Percentiles rank a stretch among this genome's conserved stretches.
phyloP scores from a whole-genome alignment of 2,797 vertebrate genomes.

The Danio aesculapii region DNA sequence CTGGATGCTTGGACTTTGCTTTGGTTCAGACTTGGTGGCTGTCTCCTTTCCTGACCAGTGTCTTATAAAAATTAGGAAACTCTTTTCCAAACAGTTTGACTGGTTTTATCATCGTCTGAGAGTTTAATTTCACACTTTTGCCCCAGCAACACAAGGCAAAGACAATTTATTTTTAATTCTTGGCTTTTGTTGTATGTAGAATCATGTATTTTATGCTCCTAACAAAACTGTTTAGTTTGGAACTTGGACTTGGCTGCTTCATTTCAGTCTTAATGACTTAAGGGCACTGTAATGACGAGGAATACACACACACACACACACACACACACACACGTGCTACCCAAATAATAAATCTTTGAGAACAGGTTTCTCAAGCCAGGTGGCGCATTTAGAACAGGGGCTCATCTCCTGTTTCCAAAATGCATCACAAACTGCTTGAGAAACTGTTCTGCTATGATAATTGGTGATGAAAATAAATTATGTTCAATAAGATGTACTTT shows the following conservation, averaged over 20 bases:
- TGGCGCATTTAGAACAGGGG: too few relatives aligned
- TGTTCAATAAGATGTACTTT: too few relatives aligned
- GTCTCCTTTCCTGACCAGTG: conserved; percentile 21
- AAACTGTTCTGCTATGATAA: too few relatives aligned
- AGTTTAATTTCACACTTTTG: conserved; percentile 5
- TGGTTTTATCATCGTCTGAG: conserved; percentile 16
- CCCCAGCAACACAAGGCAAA: neutral
- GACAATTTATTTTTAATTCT: neutral
- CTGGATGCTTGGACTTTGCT: conserved; percentile 15
- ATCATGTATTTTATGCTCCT: neutral
- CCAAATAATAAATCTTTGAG: too few relatives aligned
- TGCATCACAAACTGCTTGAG: too few relatives aligned
- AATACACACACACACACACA: too few relatives aligned
- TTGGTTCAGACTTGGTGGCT: conserved; percentile 21
- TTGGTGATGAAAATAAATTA: too few relatives aligned
- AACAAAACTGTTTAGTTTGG: neutral
- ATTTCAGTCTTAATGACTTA: neutral
- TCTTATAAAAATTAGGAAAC: neutral
- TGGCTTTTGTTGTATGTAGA: conserved; percentile 26
- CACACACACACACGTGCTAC: too few relatives aligned
- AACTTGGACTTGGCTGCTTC: neutral
- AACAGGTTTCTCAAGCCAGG: too few relatives aligned
- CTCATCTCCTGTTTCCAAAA: too few relatives aligned
- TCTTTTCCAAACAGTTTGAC: neutral
- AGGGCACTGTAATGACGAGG: neutral